phyloP scores from a whole-genome alignment of 2,888 invertebrate genomes.

The Eilema caniola region DNA sequence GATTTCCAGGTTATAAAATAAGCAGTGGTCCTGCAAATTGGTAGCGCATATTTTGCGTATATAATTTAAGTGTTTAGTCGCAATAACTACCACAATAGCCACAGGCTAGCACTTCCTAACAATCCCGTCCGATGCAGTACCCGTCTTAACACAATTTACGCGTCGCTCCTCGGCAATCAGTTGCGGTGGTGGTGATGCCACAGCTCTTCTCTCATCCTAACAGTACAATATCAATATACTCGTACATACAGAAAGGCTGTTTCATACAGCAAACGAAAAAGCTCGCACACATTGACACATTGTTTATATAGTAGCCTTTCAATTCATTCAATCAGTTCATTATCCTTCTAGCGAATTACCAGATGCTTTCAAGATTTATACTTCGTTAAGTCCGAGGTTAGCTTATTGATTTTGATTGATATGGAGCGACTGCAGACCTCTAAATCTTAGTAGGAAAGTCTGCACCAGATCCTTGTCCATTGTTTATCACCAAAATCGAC shows the following conservation, averaged over 20 bases:
- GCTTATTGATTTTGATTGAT: too few relatives aligned
- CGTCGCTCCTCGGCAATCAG: slow-evolving; percentile 26
- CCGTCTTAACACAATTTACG: slow-evolving; percentile 41
- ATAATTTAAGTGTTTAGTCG: not conserved
- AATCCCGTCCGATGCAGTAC: slow-evolving; percentile 19
- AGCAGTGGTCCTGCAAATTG: too few relatives aligned
- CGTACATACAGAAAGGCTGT: not conserved
- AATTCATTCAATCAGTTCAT: too few relatives aligned
- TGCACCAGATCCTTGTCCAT: too few relatives aligned
- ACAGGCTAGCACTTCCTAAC: not conserved
- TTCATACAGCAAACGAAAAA: not conserved
- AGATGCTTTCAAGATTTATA: too few relatives aligned
- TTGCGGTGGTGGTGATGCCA: slow-evolving; percentile 23
- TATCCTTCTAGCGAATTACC: too few relatives aligned
- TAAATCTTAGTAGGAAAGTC: too few relatives aligned
- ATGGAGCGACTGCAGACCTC: too few relatives aligned
- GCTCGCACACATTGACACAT: not conserved
- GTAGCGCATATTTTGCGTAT: too few relatives aligned
- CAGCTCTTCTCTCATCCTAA: slow-evolving; percentile 5
- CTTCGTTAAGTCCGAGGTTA: too few relatives aligned
- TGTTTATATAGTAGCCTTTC: not conserved
- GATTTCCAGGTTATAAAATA: too few relatives aligned
- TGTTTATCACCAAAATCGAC: too few relatives aligned
- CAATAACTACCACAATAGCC: not conserved
- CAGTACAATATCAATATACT: not conserved